Conservation (phyloP, 2,113 vertebrate species). For the Epinephelus moara region DNA sequence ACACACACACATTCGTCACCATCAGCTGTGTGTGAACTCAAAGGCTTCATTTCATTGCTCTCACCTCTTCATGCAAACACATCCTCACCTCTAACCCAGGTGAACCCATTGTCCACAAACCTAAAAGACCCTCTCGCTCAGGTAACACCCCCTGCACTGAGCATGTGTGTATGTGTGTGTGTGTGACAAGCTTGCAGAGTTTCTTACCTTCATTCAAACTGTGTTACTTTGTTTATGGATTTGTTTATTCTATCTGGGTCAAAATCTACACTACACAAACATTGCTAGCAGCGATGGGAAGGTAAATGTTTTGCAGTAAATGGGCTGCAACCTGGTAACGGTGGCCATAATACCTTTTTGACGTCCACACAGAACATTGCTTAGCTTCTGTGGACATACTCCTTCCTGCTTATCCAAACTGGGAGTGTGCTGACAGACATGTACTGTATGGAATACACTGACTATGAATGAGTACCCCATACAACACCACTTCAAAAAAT, state of each 20-base stretch:
- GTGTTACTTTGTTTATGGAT: neutral
- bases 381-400: no score
- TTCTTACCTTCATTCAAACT: constrained; percentile 12
- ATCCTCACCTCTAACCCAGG: constrained; percentile 90
- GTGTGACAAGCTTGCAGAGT: constrained; percentile 6
- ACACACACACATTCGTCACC: neutral
- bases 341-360: no score
- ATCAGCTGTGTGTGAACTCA: constrained; percentile 25
- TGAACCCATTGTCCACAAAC: constrained; percentile 92
- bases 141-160: constrained; percentile 84
- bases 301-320: no score
- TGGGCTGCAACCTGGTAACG: no score
- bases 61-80: constrained; percentile 66
- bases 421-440: no score
- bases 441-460: no score
- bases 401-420: no score
- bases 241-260: neutral
- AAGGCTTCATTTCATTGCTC: constrained; percentile 40
- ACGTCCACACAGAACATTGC: no score
- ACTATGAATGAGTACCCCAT: no score
- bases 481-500: no score
- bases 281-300: no score
- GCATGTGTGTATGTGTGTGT: constrained; percentile 41
- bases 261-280: no score
- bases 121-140: constrained; percentile 90